Base-by-base conservation (phyloP, 2,888 invertebrate genomes). In the Agrypnus murinus region DNA sequence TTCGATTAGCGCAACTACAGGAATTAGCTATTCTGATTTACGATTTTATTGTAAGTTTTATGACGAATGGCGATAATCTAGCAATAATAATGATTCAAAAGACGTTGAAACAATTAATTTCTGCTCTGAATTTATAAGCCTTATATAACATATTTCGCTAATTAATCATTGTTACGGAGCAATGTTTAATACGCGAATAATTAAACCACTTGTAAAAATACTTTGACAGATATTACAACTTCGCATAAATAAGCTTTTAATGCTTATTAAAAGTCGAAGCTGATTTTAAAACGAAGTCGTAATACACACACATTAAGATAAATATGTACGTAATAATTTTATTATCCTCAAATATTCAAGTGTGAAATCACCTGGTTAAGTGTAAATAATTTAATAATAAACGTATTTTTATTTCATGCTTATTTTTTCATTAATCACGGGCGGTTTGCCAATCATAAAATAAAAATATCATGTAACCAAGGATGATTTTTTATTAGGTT, bases 31-130 rank as follows among this genome's bases (percentile, higher is more conserved):
- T 43, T 43, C 15, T 15, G 6, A 43, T 15, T 15, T 43, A 43
- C 14, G 25, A 14, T 43, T 43, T 43, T 43, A 43, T 43, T 25
- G 25, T 25, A 25, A 15, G n/a, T 12, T 2, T 43, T 15, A 43
- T 15, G 15, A 43, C 15, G 43, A 43, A 43, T 43, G 15, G 15
- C 43, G 43, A 14, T 43, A 43, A 43, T 43, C 43, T 43, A 6
- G 14, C 43, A 43, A 15, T n/a, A n/a, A n/a, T n/a, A n/a, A n/a
- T n/a, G n/a, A n/a, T 43, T 43, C 38, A 43, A 43, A 43, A 43
- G 43, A 15, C 38, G 38, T 14, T 46, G n/a, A 19, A 46, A 46
- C 19, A 46, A 46, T 19, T 19, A 19, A 17, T 3, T 25, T 46
- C 19, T 46, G 9, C 15, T 15, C 14, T 4, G 17, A 9, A 46